A percentile compares a stretch with the other conserved stretches of the same genome.
These are phyloP conservation scores for Bilobella aurantiaca DNA, from an alignment of 1,140 invertebrate genomes.

Conservation along the genomic window DNA sequence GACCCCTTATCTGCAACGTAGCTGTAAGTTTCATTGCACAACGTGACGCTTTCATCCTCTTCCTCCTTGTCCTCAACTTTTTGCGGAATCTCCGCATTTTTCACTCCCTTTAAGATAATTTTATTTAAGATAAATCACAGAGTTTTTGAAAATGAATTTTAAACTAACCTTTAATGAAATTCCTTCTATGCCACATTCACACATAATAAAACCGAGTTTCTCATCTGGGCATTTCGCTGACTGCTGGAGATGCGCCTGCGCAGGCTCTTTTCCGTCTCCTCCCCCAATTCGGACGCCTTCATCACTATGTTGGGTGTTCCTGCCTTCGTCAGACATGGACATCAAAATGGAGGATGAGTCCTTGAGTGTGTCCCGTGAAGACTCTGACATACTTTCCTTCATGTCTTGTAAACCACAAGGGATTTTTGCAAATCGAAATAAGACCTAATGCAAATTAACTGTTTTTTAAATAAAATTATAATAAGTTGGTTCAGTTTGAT, in stretches of 20 bases:
- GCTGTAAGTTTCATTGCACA: constrained; percentile 28
- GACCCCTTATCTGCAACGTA: not conserved
- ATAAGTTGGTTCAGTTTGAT: too few species aligned
- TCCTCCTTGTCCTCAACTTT: constrained; percentile 28
- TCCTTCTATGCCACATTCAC: constrained; percentile 87
- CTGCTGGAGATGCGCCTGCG: not conserved
- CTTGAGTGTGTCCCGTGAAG: constrained; percentile 12
- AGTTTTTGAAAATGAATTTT: not conserved
- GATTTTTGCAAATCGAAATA: constrained; percentile 43
- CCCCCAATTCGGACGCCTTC: not conserved
- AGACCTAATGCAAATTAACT: constrained; percentile 15
- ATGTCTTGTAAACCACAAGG: constrained; percentile 36
- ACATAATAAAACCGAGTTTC: constrained; percentile 89
- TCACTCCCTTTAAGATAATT: constrained; percentile 23
- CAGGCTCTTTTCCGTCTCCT: constrained; percentile 10
- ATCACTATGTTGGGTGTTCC: constrained; percentile 40
- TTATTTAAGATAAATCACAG: too few species aligned
- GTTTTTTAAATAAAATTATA: too few species aligned
- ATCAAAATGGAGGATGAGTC: constrained; percentile 10
- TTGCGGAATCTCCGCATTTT: constrained; percentile 18
- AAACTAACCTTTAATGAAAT: constrained; percentile 62
- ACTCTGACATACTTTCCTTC: constrained; percentile 20
- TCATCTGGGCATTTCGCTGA: constrained; percentile 41
- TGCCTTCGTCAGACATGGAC: constrained; percentile 8
- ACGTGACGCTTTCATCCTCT: constrained; percentile 29